These are phyloP conservation scores for Micromussa lordhowensis DNA, from an alignment of 92 coral and sea anemone genomes.

Conservation along the genomic window DNA sequence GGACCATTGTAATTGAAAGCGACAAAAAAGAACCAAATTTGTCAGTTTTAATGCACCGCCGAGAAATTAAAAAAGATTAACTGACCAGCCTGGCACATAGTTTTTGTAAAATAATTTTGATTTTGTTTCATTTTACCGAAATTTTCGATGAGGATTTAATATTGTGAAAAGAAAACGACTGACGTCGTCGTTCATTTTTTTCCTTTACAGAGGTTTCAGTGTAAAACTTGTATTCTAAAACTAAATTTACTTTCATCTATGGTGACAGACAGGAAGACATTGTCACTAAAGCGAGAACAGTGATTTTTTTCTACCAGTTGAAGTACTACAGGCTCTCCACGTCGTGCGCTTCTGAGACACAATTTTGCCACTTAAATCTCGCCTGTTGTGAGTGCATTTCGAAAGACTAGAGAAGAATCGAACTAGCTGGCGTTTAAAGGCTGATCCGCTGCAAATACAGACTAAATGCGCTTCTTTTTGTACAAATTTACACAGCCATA, in stretches of 20 bases:
- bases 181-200: background rate
- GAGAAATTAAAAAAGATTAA: slow-evolving; percentile 1
- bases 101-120: background rate
- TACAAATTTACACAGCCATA: background rate
- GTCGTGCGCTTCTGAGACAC: background rate
- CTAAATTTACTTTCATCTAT: background rate
- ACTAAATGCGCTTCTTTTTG: background rate
- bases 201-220: background rate
- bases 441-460: slow-evolving; percentile 9
- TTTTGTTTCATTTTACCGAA: background rate
- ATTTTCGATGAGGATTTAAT: background rate
- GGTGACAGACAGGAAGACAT: slow-evolving; percentile 7
- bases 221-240: background rate
- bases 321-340: background rate
- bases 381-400: background rate
- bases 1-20: slow-evolving; percentile 19
- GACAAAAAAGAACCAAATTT: slow-evolving; percentile 8
- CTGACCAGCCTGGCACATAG: background rate
- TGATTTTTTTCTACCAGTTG: background rate
- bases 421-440: background rate
- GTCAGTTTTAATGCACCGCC: slow-evolving; percentile 9
- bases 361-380: background rate
- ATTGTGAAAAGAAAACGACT: background rate
- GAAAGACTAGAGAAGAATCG: background rate
- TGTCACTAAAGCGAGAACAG: background rate